A percentile compares a stretch with the other conserved stretches of the same genome.
Evolutionary conservation across 2,888 invertebrate genomes (phyloP).

Genomic region (Cerastoderma edule): DNA sequence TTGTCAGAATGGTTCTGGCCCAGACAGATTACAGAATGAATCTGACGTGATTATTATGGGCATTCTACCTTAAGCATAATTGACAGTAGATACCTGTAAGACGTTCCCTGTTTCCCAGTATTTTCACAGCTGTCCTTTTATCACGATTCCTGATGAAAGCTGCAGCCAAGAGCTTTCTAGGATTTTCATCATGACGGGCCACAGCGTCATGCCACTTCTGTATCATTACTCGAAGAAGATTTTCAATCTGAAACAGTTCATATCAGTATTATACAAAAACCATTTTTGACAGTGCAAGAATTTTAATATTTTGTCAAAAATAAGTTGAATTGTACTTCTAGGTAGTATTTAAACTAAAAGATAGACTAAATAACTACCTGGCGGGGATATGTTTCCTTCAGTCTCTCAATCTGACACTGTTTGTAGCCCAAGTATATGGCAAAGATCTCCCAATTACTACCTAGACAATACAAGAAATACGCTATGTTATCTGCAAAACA

Average conservation of each 20-base stretch:
- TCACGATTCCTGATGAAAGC: neutral
- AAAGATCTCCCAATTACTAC: conserved; percentile 20
- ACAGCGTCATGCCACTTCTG: neutral
- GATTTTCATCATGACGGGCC: neutral
- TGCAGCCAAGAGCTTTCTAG: neutral
- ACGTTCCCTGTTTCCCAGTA: neutral
- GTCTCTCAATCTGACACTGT: neutral
- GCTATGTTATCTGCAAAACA: too few species aligned
- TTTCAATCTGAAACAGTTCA: neutral
- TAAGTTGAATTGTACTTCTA: too few species aligned
- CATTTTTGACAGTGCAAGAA: neutral
- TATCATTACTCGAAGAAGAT: neutral
- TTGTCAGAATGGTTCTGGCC: too few species aligned
- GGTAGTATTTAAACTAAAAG: too few species aligned
- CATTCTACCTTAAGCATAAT: too few species aligned
- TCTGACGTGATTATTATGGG: too few species aligned
- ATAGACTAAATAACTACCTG: neutral
- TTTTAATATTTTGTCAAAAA: neutral
- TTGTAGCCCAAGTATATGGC: conserved; percentile 13
- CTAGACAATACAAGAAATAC: neutral
- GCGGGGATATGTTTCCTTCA: conserved; percentile 10
- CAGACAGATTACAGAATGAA: too few species aligned
- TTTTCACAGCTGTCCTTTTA: neutral
- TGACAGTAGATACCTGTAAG: too few species aligned
- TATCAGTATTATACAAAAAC: neutral